Evolutionary conservation across 2,888 invertebrate genomes (phyloP), one percentile per base, ranked within the genome.

Genomic region (Caenorhabditis japonica): DNA sequence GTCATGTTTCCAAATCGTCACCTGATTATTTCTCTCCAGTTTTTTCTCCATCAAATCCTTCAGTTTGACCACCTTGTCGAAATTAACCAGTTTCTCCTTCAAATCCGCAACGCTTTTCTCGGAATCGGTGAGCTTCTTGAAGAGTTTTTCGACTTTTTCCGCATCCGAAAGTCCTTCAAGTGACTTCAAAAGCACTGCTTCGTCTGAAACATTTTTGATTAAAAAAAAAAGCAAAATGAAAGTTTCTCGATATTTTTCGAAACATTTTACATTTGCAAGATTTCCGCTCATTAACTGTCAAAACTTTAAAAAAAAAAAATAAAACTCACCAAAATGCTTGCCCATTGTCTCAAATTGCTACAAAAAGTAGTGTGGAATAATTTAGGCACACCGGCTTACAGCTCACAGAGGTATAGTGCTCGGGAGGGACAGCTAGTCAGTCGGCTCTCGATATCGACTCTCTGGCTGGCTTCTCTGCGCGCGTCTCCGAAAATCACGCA

Each of bases 1-100:
- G n/a, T n/a, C n/a, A n/a, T n/a, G n/a, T n/a, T n/a, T n/a, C n/a
- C n/a, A n/a, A n/a, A n/a, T n/a, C n/a, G n/a, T 46, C 15, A 78
- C 72, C 58, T 76, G 75, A 49, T 82, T 79, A 15, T 71, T 56
- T 39, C 62, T 72, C 34, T 82, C 79, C 34, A 73, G 34, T 44
- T 82, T 82, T 61, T 77, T 77, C 61, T 82, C 80, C 41, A 62
- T 47, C 36, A 53, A 52, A 21, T 68, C 69, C 46, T 68, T 70
- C n/a, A 61, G 59, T 49, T 80, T 82, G 44, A 73, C 72, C 3
- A 76, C 38, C 21, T 60, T 75, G 30, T 82, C 80, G 3, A 52
- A 39, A 43, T 71, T 51, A 8, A 47, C 33, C 10, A 69, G 34
- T 49, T 74, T 80, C 4, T 17, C 23, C 25, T 68, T 71, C 53